These are phyloP conservation scores for Pyrocoelia pectoralis DNA, from an alignment of 2,888 invertebrate genomes.

Conservation along the genomic window DNA sequence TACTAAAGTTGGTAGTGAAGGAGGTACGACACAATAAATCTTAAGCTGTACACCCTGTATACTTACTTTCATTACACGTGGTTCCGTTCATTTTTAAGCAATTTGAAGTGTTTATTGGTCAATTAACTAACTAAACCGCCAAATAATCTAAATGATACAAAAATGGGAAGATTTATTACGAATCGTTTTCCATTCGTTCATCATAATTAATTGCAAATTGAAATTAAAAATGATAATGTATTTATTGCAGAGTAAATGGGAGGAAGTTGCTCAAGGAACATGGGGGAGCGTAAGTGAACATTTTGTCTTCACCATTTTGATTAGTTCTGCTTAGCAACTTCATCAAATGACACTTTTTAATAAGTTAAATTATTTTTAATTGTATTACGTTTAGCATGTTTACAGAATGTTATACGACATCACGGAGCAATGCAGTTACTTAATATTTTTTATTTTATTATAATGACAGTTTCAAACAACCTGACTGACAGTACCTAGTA, in stretches of 20 bases:
- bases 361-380: constrained; percentile 17
- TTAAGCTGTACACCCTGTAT: too few relatives aligned
- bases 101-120: too few relatives aligned
- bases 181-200: too few relatives aligned
- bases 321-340: constrained; percentile 26
- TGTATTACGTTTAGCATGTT: constrained; percentile 26
- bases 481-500: constrained; percentile 71
- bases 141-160: too few relatives aligned
- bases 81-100: too few relatives aligned
- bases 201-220: too few relatives aligned
- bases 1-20: too few relatives aligned
- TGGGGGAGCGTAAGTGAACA: constrained; percentile 55
- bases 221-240: constrained; percentile 22
- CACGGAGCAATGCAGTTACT: constrained; percentile 15
- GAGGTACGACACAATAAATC: too few relatives aligned
- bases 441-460: constrained; percentile 23
- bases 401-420: constrained; percentile 21
- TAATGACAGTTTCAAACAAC: constrained; percentile 55
- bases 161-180: too few relatives aligned
- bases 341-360: constrained; percentile 21
- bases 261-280: constrained; percentile 52
- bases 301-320: constrained; percentile 13
- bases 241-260: constrained; percentile 55
- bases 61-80: too few relatives aligned
- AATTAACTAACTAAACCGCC: too few relatives aligned